A percentile compares a stretch with the other conserved stretches of the same genome.
These are phyloP conservation scores for Cotesia glomerata DNA, from an alignment of 1,140 invertebrate genomes.

Conservation along the genomic window DNA sequence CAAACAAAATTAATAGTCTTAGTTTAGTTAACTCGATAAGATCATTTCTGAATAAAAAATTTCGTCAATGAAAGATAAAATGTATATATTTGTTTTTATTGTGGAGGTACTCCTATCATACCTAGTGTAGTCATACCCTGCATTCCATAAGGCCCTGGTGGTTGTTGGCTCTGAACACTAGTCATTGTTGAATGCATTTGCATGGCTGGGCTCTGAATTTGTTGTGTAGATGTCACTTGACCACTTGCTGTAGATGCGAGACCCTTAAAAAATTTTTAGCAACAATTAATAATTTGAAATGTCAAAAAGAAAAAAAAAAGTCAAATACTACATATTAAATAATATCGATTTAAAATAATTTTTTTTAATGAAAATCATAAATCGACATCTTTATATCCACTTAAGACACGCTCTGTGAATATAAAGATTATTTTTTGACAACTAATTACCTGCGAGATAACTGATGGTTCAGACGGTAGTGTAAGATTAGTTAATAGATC, in stretches of 20 bases:
- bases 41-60: too few relatives aligned
- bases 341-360: too few relatives aligned
- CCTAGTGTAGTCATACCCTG: slow-evolving; percentile 59
- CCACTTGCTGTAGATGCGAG: slow-evolving; percentile 57
- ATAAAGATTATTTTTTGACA: not conserved
- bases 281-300: not conserved
- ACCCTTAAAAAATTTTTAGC: slow-evolving; percentile 46
- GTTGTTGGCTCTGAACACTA: slow-evolving; percentile 55
- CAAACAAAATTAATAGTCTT: too few relatives aligned
- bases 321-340: not conserved
- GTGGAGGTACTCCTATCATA: slow-evolving; percentile 64
- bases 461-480: slow-evolving; percentile 72
- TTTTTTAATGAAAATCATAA: too few relatives aligned
- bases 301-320: not conserved
- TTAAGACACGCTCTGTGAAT: not conserved
- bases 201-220: slow-evolving; percentile 65
- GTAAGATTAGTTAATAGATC: slow-evolving; percentile 83
- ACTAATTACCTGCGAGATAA: slow-evolving; percentile 55
- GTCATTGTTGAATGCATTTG: slow-evolving; percentile 64
- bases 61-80: not conserved
- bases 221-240: slow-evolving; percentile 63
- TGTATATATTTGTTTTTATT: slow-evolving; percentile 41
- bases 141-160: slow-evolving; percentile 59
- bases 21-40: not conserved
- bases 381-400: too few relatives aligned